Evolutionary conservation across 1,140 invertebrate species (phyloP).

Genomic region (Pteromalus puparum): DNA sequence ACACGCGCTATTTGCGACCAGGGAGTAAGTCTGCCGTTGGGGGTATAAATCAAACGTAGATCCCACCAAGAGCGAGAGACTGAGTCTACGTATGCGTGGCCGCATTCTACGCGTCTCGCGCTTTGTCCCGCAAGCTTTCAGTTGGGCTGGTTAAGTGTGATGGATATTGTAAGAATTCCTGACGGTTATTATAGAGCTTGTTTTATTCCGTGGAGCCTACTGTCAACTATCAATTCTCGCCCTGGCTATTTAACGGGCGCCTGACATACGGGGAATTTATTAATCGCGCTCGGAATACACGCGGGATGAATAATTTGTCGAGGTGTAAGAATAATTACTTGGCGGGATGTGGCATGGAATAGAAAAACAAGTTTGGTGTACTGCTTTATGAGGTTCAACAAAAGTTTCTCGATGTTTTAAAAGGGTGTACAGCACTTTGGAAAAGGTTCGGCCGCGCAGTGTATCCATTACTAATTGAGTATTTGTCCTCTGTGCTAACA

Average conservation of each 20-base stretch:
- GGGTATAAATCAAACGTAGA: slow-evolving; percentile 43
- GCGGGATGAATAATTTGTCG: too few species aligned
- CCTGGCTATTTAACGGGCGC: neutral
- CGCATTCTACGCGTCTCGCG: slow-evolving; percentile 8
- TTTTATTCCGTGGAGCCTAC: neutral
- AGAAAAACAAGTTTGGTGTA: too few species aligned
- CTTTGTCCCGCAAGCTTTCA: neutral
- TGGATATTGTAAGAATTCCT: neutral
- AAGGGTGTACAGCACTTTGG: neutral
- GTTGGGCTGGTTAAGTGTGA: neutral
- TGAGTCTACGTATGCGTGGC: slow-evolving; percentile 9
- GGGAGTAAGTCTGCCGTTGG: neutral
- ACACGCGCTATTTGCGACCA: slow-evolving; percentile 29
- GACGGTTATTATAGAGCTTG: neutral
- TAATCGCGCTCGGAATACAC: too few species aligned
- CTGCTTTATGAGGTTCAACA: too few species aligned
- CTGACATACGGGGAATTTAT: too few species aligned
- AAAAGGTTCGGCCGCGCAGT: neutral
- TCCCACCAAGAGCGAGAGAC: neutral
- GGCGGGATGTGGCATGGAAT: too few species aligned
- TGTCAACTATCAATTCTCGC: neutral
- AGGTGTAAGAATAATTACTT: too few species aligned
- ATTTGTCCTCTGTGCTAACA: neutral
- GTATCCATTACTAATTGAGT: neutral
- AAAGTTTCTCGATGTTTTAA: too few species aligned